Percentiles rank a stretch among this genome's conserved stretches.
These are phyloP conservation scores for Chloropsis cyanopogon DNA, from an alignment of 2,113 vertebrate genomes.

Conservation along the genomic window DNA sequence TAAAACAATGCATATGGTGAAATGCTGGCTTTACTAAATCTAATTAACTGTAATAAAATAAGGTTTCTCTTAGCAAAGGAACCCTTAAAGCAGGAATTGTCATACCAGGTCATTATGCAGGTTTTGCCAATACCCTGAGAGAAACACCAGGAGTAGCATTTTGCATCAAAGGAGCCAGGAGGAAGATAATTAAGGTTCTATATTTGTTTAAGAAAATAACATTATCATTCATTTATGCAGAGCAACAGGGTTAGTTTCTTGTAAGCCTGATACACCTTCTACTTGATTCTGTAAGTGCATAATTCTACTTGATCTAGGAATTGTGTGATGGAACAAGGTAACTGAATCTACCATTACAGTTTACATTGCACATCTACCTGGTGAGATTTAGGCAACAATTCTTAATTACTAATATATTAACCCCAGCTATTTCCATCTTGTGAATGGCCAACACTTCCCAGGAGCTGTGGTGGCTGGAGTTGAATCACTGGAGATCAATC, in stretches of 20 bases:
- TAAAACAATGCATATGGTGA: background rate
- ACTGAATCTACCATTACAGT: background rate
- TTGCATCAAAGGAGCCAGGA: background rate
- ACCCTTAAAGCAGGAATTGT: background rate
- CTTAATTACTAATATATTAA: background rate
- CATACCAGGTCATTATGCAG: background rate
- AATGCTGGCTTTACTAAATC: background rate
- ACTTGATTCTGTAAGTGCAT: background rate
- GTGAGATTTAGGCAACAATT: conserved; percentile 14
- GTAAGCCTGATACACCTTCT: conserved; percentile 1
- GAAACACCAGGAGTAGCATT: background rate
- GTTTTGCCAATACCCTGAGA: background rate
- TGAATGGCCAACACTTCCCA: background rate
- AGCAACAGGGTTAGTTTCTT: background rate
- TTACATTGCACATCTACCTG: conserved; percentile 10
- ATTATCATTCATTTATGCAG: background rate
- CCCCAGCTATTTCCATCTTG: background rate
- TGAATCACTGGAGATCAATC: conserved; percentile 70
- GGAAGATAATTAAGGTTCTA: background rate
- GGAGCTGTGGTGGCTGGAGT: background rate
- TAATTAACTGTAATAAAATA: background rate
- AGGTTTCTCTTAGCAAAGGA: background rate
- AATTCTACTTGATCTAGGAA: background rate
- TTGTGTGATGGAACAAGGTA: conserved; percentile 46
- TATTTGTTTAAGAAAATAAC: background rate